Evolutionary conservation across 1,140 invertebrate species (phyloP).

Genomic region (Nebria ingens): DNA sequence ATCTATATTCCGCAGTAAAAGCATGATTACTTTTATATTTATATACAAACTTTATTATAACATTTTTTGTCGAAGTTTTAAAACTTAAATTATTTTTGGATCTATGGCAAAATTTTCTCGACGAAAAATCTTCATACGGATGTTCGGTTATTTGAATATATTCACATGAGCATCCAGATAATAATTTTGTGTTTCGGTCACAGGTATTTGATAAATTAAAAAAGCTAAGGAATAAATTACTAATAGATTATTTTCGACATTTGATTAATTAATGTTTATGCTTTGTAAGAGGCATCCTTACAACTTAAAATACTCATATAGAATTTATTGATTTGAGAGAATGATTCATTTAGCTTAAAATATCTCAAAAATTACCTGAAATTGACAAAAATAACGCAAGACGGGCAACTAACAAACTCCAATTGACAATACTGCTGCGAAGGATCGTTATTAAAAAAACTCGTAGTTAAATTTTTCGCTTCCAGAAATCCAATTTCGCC

Average conservation of each 20-base stretch:
- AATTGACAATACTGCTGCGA: constrained; percentile 48
- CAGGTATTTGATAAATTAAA: constrained; percentile 12
- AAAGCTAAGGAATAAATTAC: constrained; percentile 12
- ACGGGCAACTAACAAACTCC: constrained; percentile 59
- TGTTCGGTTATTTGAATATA: constrained; percentile 1
- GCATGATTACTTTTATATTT: constrained; percentile 6
- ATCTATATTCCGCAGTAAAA: constrained; percentile 4
- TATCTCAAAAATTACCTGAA: constrained; percentile 42
- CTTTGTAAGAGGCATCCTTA: too few relatives aligned
- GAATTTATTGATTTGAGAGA: too few relatives aligned
- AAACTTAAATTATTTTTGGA: neutral
- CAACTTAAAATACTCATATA: too few relatives aligned
- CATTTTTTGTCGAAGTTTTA: constrained; percentile 11
- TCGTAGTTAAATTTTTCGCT: constrained; percentile 42
- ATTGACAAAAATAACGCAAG: constrained; percentile 52
- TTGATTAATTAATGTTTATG: too few relatives aligned
- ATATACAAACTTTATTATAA: neutral
- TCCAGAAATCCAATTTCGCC: constrained; percentile 46
- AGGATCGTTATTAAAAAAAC: constrained; percentile 19
- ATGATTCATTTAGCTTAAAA: constrained; percentile 35
- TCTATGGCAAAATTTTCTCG: neutral
- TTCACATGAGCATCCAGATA: neutral
- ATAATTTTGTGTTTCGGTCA: neutral
- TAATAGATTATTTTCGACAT: constrained; percentile 25
- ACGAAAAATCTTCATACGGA: constrained; percentile 6